These are phyloP conservation scores for Holacanthus passer DNA, from an alignment of 2,113 vertebrate species.

Conservation along the genomic window DNA sequence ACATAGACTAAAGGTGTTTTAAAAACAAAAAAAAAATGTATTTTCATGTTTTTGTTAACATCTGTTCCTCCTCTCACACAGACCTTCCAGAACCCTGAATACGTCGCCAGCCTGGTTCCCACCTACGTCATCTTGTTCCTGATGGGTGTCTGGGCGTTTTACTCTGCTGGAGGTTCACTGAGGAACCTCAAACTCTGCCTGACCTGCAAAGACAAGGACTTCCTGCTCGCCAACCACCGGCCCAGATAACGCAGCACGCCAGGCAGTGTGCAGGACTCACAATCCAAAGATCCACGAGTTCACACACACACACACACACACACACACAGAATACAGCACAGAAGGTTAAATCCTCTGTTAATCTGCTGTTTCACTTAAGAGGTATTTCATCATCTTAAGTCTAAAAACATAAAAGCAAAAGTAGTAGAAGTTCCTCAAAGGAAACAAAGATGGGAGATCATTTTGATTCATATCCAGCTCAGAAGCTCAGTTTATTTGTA, in stretches of 20 bases:
- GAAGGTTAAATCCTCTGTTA: constrained; percentile 2
- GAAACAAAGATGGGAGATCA: neutral
- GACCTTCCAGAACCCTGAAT: constrained; percentile 86
- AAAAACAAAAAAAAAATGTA: no score
- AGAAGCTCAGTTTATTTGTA: constrained; percentile 7
- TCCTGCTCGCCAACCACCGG: constrained; percentile 86
- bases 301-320: constrained; percentile 29
- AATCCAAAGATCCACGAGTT: constrained; percentile 49
- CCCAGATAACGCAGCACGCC: constrained; percentile 81
- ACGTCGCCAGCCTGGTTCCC: constrained; percentile 80
- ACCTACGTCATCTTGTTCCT: constrained; percentile 83
- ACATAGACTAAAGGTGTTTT: no score
- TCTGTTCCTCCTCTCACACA: constrained; percentile 51
- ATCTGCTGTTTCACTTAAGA: constrained; percentile 30
- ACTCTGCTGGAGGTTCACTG: constrained; percentile 84
- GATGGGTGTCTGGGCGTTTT: constrained; percentile 86
- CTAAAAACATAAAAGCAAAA: constrained; percentile 7
- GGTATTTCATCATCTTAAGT: constrained; percentile 6
- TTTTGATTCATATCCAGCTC: constrained; percentile 20
- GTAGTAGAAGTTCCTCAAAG: neutral
- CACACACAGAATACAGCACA: constrained; percentile 12
- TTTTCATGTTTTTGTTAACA: neutral
- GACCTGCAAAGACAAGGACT: constrained; percentile 88
- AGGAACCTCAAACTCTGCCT: constrained; percentile 87
- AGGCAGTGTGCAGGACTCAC: constrained; percentile 52